A percentile compares a stretch with the other conserved stretches of the same genome.
Conservation (phyloP, 2,113 vertebrate genomes). For the Prionailurus bengalensis region DNA sequence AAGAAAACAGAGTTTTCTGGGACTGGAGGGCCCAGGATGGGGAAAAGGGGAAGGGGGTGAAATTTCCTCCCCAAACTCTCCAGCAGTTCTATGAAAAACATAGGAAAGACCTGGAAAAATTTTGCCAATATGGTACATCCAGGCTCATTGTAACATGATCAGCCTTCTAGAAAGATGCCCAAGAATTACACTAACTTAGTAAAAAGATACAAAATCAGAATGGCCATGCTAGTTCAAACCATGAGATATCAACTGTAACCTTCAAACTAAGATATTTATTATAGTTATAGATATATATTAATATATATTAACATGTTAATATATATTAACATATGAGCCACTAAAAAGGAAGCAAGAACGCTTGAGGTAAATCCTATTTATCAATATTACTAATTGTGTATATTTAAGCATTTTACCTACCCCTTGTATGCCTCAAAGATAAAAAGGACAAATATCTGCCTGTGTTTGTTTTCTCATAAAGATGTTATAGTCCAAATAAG, state of each 20-base stretch:
- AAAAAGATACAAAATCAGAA: neutral
- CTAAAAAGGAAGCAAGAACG: neutral
- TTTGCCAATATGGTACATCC: neutral
- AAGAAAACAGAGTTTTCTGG: neutral
- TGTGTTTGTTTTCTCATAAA: neutral
- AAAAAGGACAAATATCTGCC: neutral
- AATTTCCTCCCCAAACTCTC: neutral
- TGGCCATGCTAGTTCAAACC: neutral
- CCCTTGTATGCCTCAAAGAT: neutral
- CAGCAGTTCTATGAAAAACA: neutral
- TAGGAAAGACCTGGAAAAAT: neutral
- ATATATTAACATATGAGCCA: neutral
- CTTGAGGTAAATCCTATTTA: neutral
- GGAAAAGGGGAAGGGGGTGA: neutral
- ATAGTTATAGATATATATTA: too few species aligned
- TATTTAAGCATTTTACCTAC: neutral
- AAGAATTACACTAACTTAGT: neutral
- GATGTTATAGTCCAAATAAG: neutral
- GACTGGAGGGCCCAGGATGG: too few species aligned
- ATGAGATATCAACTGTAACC: neutral
- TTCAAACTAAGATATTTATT: neutral
- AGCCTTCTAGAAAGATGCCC: neutral
- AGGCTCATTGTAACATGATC: neutral
- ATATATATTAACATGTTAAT: too few species aligned
- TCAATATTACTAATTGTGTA: neutral